phyloP scores from a whole-genome alignment of 2,113 vertebrate species.

The Hippocampus mohnikei region DNA sequence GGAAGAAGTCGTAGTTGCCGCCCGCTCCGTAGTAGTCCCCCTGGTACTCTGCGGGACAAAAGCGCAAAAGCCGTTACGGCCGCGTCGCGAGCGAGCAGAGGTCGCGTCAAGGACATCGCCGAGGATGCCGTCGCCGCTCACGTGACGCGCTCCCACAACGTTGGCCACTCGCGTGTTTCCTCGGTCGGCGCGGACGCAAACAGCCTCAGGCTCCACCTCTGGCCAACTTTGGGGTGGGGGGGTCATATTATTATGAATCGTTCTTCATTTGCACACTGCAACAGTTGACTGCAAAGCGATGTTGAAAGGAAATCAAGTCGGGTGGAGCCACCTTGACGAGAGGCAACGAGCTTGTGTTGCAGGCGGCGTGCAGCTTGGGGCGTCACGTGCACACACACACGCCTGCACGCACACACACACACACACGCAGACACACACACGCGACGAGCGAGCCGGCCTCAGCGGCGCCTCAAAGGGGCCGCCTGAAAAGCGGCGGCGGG shows the following conservation, averaged over 20 bases:
- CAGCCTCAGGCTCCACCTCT: background rate
- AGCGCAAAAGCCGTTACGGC: background rate
- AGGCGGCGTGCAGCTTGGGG: background rate
- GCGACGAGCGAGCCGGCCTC: background rate
- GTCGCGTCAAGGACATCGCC: background rate
- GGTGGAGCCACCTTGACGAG: slow-evolving; percentile 52
- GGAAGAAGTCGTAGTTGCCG: slow-evolving; percentile 94
- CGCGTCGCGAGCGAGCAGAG: background rate
- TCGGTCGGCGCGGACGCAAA: background rate
- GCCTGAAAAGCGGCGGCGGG: slow-evolving; percentile 43
- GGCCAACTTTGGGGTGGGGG: background rate
- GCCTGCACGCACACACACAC: slow-evolving; percentile 5
- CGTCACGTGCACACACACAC: slow-evolving; percentile 22
- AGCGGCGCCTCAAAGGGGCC: slow-evolving; percentile 1
- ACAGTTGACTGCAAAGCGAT: background rate
- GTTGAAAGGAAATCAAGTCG: slow-evolving; percentile 3
- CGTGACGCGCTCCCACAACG: no score
- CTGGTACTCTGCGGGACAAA: slow-evolving; percentile 82
- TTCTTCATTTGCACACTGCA: background rate
- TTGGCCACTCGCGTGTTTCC: no score
- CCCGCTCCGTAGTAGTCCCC: slow-evolving; percentile 92
- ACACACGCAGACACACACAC: background rate
- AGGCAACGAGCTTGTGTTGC: slow-evolving; percentile 28
- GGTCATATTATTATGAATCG: background rate
- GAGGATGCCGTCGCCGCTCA: no score